Conservation (phyloP, 2,888 invertebrate genomes). For the Liodrosophila aerea region DNA sequence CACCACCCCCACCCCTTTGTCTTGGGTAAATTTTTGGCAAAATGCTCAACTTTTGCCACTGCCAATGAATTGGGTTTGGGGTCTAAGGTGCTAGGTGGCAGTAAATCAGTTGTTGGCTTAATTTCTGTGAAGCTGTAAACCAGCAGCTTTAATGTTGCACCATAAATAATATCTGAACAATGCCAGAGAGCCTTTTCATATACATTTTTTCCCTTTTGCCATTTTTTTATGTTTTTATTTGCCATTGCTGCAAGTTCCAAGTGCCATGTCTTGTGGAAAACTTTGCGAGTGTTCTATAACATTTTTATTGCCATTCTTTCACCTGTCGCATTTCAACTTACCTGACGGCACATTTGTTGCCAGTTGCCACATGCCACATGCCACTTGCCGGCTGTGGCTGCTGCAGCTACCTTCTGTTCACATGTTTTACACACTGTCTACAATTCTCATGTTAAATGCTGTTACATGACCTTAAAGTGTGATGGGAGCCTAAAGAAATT, state of each 20-base stretch:
- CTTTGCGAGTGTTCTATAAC: slow-evolving; percentile 38
- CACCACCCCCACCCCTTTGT: neutral
- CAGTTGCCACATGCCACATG: slow-evolving; percentile 18
- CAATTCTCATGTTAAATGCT: slow-evolving; percentile 11
- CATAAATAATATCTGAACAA: slow-evolving; percentile 47
- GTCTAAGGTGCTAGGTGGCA: neutral
- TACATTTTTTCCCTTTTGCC: too few species aligned
- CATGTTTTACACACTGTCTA: too few species aligned
- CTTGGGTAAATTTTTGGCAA: slow-evolving; percentile 28
- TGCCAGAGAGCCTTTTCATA: too few species aligned
- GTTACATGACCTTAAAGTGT: slow-evolving; percentile 13
- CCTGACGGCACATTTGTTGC: slow-evolving; percentile 31
- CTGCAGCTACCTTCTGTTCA: too few species aligned
- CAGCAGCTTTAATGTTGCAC: slow-evolving; percentile 34
- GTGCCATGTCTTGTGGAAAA: slow-evolving; percentile 7
- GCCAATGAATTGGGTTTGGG: slow-evolving; percentile 22
- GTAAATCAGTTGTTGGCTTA: slow-evolving; percentile 41
- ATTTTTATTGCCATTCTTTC: slow-evolving; percentile 46
- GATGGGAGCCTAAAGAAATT: neutral
- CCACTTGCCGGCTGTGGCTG: neutral
- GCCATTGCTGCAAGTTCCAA: neutral
- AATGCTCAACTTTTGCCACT: slow-evolving; percentile 33
- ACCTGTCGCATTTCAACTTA: slow-evolving; percentile 33
- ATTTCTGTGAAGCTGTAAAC: slow-evolving; percentile 28
- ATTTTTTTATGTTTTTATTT: neutral